Conservation (phyloP, 2,888 invertebrate genomes). For the Limnephilus lunatus region DNA sequence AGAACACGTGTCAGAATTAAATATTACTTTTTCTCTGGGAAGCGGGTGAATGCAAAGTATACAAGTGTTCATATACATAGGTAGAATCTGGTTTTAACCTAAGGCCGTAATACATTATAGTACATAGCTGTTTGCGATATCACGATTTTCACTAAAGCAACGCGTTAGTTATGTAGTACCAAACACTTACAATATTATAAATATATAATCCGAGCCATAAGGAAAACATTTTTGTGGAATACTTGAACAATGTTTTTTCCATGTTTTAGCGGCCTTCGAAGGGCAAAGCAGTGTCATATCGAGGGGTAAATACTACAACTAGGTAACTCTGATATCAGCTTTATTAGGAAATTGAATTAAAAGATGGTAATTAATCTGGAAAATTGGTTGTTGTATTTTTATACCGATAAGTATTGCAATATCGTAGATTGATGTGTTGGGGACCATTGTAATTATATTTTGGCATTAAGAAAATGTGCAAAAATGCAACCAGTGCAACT, state of each 20-base stretch:
- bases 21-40: background rate
- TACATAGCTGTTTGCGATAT: background rate
- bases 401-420: too few relatives aligned
- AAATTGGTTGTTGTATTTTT: too few relatives aligned
- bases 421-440: too few relatives aligned
- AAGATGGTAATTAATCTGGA: too few relatives aligned
- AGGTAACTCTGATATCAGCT: too few relatives aligned
- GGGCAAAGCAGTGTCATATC: too few relatives aligned
- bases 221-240: background rate
- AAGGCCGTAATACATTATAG: background rate
- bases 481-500: too few relatives aligned
- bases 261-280: too few relatives aligned
- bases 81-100: background rate
- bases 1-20: background rate
- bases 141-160: background rate
- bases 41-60: background rate
- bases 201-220: background rate
- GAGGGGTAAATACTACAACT: too few relatives aligned
- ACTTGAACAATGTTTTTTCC: background rate
- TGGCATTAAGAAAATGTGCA: too few relatives aligned
- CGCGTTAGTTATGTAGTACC: background rate
- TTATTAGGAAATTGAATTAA: too few relatives aligned
- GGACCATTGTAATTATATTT: too few relatives aligned
- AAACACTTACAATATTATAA: background rate
- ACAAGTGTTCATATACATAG: background rate